Base-by-base conservation (phyloP, 2,888 invertebrate genomes). In the Apodemia hepburni region DNA sequence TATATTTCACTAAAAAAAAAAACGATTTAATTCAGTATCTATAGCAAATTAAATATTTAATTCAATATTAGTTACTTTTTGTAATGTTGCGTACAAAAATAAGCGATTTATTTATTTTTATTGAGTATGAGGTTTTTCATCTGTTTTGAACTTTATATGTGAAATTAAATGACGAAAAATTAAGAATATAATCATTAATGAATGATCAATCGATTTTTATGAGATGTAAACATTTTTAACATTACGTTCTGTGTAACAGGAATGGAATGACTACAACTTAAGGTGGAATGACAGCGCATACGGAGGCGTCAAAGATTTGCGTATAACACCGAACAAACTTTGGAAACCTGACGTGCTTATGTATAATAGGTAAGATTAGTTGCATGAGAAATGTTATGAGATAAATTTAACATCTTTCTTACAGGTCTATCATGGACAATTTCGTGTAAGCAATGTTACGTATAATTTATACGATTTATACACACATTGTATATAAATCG, bases 341-440 rank as follows among this genome's bases (percentile, higher is more conserved):
- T 99, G 99, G 99, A 98, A 97, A 85, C 99, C 99, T 69, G 99
- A 99, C 92, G 97, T 99, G 77, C 96, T 99, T 72, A 98, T 99
- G 97, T 99, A 99, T 92, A 99, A 99, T 95, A 99, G 99, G 98
- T 98, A 81, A 89, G 87, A 12, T 12, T 51, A 58, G n/a, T 64
- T 65, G 69, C 70, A 70, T 68, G 71, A 9, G 62, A 58, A 42
- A 64, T 64, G 59, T 59, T 47, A 45, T 62, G 59, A 59, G 61
- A 61, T 61, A 58, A 35, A 51, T 60, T 45, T 65, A 60, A 65
- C 51, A 0, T 22, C 38, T 62, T 60, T 67, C 60, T 71, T 69
- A 60, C 70, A 71, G 71, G 62, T 42, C 22, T 42, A n/a, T 59
- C 27, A 59, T 42, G 57, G 60, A 42, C 29, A 66, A 1, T 49